Evolutionary conservation across 2,888 invertebrate species (phyloP).

Genomic region (Orchestes rusci): DNA sequence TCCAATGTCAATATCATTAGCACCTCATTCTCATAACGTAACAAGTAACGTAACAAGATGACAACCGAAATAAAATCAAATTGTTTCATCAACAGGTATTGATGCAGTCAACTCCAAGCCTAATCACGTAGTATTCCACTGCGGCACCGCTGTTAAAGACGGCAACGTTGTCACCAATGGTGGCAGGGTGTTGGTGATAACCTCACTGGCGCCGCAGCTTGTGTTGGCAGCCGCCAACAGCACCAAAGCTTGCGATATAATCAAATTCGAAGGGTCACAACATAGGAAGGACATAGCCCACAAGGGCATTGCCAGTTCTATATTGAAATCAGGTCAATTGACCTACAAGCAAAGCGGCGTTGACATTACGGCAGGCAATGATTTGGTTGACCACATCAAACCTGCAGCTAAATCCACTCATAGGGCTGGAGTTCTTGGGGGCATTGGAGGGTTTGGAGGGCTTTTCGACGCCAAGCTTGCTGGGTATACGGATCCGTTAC

Average conservation of each 20-base stretch:
- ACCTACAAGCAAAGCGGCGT: conserved; percentile 91
- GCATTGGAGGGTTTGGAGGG: conserved; percentile 90
- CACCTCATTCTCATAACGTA: no score
- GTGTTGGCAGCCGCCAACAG: conserved; percentile 67
- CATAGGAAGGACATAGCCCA: conserved; percentile 86
- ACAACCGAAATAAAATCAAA: no score
- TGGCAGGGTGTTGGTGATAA: conserved; percentile 82
- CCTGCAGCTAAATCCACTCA: conserved; percentile 72
- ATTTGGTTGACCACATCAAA: conserved; percentile 75
- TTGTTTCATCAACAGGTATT: conserved; percentile 55
- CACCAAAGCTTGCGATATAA: conserved; percentile 60
- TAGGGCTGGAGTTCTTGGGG: conserved; percentile 70
- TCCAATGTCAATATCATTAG: no score
- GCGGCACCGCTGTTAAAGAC: conserved; percentile 63
- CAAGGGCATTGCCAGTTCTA: conserved; percentile 65
- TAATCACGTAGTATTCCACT: conserved; percentile 68
- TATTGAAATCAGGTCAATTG: conserved; percentile 54
- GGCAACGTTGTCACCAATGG: conserved; percentile 63
- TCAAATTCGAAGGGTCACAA: conserved; percentile 80
- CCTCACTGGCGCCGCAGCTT: conserved; percentile 62
- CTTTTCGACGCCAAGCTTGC: conserved; percentile 79
- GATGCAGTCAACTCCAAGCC: conserved; percentile 48
- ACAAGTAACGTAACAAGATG: no score
- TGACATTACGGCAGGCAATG: conserved; percentile 87
- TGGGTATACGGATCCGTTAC: conserved; percentile 67